A percentile compares a stretch with the other conserved stretches of the same genome.
These are phyloP conservation scores for Acheta domesticus DNA, from an alignment of 2,888 invertebrate species.

Conservation along the genomic window DNA sequence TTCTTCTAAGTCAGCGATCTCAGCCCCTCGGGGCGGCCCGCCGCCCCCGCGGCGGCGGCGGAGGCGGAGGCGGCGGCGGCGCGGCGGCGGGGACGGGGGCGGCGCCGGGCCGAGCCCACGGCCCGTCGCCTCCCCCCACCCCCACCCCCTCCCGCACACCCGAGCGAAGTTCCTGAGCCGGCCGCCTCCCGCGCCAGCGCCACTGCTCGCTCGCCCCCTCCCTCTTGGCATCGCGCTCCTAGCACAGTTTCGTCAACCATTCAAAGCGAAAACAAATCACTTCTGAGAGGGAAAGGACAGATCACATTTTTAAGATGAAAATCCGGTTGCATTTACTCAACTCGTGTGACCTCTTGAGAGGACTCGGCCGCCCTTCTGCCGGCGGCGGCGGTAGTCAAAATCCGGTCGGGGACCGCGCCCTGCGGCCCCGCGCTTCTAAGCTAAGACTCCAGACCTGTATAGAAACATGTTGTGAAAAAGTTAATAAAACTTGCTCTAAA, in stretches of 20 bases:
- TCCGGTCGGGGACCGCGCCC: not conserved
- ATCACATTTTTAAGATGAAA: not conserved
- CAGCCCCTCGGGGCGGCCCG: slow-evolving; percentile 23
- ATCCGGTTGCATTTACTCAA: not conserved
- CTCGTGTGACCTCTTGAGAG: not conserved
- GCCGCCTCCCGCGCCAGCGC: slow-evolving; percentile 6
- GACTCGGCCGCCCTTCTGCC: not conserved
- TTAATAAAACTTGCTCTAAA: slow-evolving; percentile 10
- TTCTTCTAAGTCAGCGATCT: slow-evolving; percentile 68
- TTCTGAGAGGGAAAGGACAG: not conserved
- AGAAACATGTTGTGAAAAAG: slow-evolving; percentile 10
- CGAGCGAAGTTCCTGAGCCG: slow-evolving; percentile 7
- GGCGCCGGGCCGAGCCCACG: not conserved
- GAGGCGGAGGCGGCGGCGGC: not conserved
- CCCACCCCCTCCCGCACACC: not conserved
- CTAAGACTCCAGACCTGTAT: slow-evolving; percentile 7
- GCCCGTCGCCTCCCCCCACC: not conserved
- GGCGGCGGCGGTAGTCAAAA: not conserved
- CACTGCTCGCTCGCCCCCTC: not conserved
- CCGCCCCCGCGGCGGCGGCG: not conserved
- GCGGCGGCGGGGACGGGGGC: not conserved
- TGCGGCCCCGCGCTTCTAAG: not conserved
- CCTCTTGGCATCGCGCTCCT: not conserved
- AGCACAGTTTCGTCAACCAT: not conserved
- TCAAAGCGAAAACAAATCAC: not conserved